Evolutionary conservation across 2,113 vertebrate genomes (phyloP).

Genomic region (Hippopotamus amphibius): DNA sequence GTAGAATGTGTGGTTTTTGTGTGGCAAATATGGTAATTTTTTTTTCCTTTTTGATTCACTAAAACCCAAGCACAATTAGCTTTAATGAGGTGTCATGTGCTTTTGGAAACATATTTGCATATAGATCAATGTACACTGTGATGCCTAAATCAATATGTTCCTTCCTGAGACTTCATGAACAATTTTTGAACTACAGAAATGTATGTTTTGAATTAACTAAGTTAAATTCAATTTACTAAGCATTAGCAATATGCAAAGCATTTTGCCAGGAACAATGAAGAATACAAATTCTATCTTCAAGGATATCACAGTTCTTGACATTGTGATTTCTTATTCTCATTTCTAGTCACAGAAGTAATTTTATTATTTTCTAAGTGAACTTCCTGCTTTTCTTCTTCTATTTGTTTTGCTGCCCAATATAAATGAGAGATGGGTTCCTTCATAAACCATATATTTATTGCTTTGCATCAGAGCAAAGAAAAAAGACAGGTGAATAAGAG

Average conservation of each 20-base stretch:
- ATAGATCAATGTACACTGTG: not conserved
- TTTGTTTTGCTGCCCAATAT: conserved; percentile 54
- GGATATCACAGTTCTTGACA: not conserved
- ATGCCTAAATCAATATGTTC: not conserved
- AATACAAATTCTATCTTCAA: conserved; percentile 48
- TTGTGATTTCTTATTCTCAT: conserved; percentile 52
- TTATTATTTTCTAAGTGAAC: conserved; percentile 58
- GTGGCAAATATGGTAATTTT: not conserved
- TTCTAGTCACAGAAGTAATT: conserved; percentile 64
- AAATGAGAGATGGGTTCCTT: conserved; percentile 46
- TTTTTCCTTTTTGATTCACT: not conserved
- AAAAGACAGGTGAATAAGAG: conserved; percentile 38
- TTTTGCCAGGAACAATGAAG: not conserved
- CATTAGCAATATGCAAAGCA: not conserved
- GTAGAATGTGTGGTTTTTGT: not conserved
- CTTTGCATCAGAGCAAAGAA: conserved; percentile 9
- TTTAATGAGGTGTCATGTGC: not conserved
- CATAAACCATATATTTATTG: conserved; percentile 49
- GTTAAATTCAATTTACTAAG: not conserved
- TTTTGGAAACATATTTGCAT: not conserved
- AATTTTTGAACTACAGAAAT: conserved; percentile 25
- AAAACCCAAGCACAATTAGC: not conserved
- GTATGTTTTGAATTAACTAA: not conserved
- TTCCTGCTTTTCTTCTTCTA: not conserved
- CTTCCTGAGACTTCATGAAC: not conserved